Conservation (phyloP, 2,797 vertebrate genomes). For the Leucoraja ocellata region DNA sequence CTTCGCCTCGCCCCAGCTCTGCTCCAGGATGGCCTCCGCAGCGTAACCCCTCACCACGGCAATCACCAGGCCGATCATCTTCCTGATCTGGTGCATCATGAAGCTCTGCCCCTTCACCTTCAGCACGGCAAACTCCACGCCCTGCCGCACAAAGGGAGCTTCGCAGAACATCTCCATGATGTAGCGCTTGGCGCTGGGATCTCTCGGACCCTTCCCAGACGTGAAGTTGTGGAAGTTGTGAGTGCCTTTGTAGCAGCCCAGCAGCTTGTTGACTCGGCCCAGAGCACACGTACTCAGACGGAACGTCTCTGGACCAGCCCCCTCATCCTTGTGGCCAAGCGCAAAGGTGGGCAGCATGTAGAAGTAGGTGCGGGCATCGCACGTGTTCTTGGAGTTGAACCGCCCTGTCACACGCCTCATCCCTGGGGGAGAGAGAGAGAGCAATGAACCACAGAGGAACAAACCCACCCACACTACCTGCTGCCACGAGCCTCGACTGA, state of each 20-base stretch:
- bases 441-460: not conserved
- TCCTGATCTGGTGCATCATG: constrained; percentile 95
- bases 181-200: constrained; percentile 90
- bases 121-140: constrained; percentile 76
- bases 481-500: not conserved
- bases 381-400: constrained; percentile 96
- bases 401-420: constrained; percentile 85
- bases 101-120: constrained; percentile 91
- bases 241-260: constrained; percentile 79
- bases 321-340: constrained; percentile 76
- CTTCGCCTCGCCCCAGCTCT: constrained; percentile 82
- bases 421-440: constrained; percentile 55
- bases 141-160: constrained; percentile 69
- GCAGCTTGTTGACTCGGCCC: constrained; percentile 67
- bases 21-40: constrained; percentile 63
- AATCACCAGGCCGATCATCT: constrained; percentile 94
- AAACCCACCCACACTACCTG: not conserved
- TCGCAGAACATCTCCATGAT: constrained; percentile 83
- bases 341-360: constrained; percentile 90
- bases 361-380: constrained; percentile 84
- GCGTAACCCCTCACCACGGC: constrained; percentile 81
- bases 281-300: constrained; percentile 67
- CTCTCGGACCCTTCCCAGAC: constrained; percentile 80
- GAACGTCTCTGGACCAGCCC: constrained; percentile 60
- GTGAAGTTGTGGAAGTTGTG: constrained; percentile 98